These are phyloP conservation scores for Trichoplax adhaerens DNA, from an alignment of 37 sponge, comb jelly and placozoan genomes.

Conservation along the genomic window DNA sequence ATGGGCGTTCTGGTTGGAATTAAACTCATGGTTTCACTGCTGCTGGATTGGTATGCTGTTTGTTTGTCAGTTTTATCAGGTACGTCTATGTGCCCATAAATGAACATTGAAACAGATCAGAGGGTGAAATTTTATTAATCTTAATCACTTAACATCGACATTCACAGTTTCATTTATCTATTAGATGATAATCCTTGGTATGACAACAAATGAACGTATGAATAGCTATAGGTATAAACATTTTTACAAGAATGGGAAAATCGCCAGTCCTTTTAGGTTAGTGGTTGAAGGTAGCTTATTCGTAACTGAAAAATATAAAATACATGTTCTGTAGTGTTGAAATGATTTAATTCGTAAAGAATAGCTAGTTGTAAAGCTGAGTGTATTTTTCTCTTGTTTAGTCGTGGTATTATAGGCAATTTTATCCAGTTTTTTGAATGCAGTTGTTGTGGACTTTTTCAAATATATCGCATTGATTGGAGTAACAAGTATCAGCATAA, in stretches of 20 bases:
- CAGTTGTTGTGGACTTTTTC: conserved; percentile 19
- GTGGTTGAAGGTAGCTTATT: conserved; percentile 1
- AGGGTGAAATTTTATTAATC: too few species aligned
- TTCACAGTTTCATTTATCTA: background rate
- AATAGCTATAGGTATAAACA: conserved; percentile 42
- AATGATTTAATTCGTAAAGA: too few species aligned
- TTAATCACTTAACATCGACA: too few species aligned
- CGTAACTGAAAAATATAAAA: background rate
- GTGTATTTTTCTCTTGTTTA: background rate
- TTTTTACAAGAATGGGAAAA: conserved; percentile 25
- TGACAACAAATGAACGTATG: conserved; percentile 56
- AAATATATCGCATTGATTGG: too few species aligned
- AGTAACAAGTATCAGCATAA: too few species aligned
- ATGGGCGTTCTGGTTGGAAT: conserved; percentile 47
- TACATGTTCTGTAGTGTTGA: background rate
- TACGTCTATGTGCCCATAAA: conserved; percentile 1
- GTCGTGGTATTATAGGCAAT: conserved; percentile 48
- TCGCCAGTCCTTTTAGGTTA: conserved; percentile 53
- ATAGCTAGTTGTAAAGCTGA: too few species aligned
- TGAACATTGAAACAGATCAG: too few species aligned
- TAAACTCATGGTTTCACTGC: conserved; percentile 41
- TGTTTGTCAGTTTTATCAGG: conserved; percentile 61
- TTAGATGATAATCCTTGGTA: conserved; percentile 42
- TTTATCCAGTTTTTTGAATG: conserved; percentile 48
- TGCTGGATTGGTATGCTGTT: conserved; percentile 75